Base-by-base conservation (phyloP, 2,888 invertebrate genomes). In the Apotomis turbidana region DNA sequence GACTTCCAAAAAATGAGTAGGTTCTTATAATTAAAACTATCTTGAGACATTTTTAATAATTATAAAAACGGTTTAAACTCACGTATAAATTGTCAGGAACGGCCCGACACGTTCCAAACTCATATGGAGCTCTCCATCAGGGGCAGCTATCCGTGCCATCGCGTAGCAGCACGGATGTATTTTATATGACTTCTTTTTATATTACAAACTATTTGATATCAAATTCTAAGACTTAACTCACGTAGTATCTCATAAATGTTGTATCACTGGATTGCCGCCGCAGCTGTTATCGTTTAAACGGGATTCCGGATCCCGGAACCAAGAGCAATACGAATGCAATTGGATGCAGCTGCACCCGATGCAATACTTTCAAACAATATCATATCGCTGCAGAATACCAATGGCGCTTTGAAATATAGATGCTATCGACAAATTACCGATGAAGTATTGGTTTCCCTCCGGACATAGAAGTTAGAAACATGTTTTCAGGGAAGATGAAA, bases 281-380 rank as follows among this genome's bases (percentile, higher is more conserved):
- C 46, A 13, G 62, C 51, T 8, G 52, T 62, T 51, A 51, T 63
- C 54, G 10, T 54, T 54, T 38, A 52, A 51, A 12, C 12, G 61
- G 12, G 36, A 62, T 13, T 2, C 41, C 41, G 6, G 41, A 3
- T 41, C 41, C 41, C 38, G 3, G 66, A 64, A 57, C 57, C 44
- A 57, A 66, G 46, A 12, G 46, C 60, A 61, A 71, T 67, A 55
- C 49, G n/a, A 51, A 27, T 67, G 67, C 71, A 67, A 67, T 71
- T 57, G 71, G 61, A 66, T 71, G 67, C 70, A 71, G 51, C 64
- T 59, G 49, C 52, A 15, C 51, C 36, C 58, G 38, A 15, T 52
- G 52, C 71, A 49, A 69, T 62, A 61, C 67, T 67, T 71, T 71
- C 67, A 71, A 71, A 67, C 67, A 71, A 71, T 71, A 71, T 51